Evolutionary conservation across 35 echinoderm and acorn worm species (phyloP).

Genomic region (Ophioderma brevispina): DNA sequence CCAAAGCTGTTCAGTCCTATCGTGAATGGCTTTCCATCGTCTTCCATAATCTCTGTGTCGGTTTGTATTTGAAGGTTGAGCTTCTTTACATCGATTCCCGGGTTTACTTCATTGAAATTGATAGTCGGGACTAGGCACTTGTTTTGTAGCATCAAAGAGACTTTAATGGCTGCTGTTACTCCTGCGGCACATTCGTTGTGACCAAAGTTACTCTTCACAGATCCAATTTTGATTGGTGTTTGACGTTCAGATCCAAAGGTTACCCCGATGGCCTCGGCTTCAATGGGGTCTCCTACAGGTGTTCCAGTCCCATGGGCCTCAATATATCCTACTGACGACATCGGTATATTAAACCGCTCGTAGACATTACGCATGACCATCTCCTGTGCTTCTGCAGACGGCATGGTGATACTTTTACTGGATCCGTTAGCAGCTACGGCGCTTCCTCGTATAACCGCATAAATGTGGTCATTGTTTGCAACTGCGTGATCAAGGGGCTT

Average conservation of each 20-base stretch:
- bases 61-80: slow-evolving; percentile 70
- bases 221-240: slow-evolving; percentile 80
- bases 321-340: slow-evolving; percentile 69
- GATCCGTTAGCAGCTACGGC: slow-evolving; percentile 75
- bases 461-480: slow-evolving; percentile 84
- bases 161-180: slow-evolving; percentile 85
- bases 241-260: slow-evolving; percentile 39
- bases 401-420: slow-evolving; percentile 92
- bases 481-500: slow-evolving; percentile 85
- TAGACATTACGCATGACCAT: slow-evolving; percentile 77
- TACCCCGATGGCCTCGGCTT: slow-evolving; percentile 80
- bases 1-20: slow-evolving; percentile 95
- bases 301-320: slow-evolving; percentile 97
- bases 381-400: slow-evolving; percentile 60
- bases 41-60: slow-evolving; percentile 28
- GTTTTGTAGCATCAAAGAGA: slow-evolving; percentile 87
- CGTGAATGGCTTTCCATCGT: background rate
- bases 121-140: slow-evolving; percentile 75
- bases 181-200: slow-evolving; percentile 88
- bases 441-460: slow-evolving; percentile 73
- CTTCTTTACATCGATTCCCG: slow-evolving; percentile 63
- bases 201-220: slow-evolving; percentile 97
- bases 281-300: slow-evolving; percentile 91
- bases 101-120: slow-evolving; percentile 74
- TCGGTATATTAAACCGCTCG: slow-evolving; percentile 75